Conservation (phyloP, 2,113 vertebrate species). For the Probosciger aterrimus region DNA sequence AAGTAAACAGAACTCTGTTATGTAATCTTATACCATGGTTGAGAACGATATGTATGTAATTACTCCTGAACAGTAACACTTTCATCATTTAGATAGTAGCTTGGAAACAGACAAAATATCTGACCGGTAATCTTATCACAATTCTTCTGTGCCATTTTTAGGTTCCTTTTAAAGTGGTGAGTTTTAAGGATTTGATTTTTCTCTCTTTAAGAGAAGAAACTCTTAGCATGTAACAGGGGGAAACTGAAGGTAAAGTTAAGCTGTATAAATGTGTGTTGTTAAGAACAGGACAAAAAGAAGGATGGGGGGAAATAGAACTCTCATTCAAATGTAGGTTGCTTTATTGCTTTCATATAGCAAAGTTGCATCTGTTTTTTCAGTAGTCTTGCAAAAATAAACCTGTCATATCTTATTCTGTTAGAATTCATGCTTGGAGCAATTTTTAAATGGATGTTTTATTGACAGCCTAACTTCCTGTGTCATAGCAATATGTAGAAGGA, state of each 20-base stretch:
- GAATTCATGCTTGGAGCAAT: conserved; percentile 3
- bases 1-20: background rate
- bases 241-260: background rate
- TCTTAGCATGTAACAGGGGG: background rate
- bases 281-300: background rate
- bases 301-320: background rate
- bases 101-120: background rate
- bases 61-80: background rate
- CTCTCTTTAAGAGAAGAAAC: background rate
- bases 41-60: background rate
- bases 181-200: background rate
- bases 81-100: background rate
- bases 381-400: conserved; percentile 2
- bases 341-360: background rate
- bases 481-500: background rate
- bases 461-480: background rate
- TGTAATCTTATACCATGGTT: background rate
- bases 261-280: background rate
- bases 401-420: conserved; percentile 14
- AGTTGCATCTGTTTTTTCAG: background rate
- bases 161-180: background rate
- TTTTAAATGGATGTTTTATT: conserved; percentile 17
- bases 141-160: background rate
- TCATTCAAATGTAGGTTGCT: background rate
- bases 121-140: background rate